phyloP scores from a whole-genome alignment of 2,797 vertebrate species.

The Melanotaenia pygmaea region DNA sequence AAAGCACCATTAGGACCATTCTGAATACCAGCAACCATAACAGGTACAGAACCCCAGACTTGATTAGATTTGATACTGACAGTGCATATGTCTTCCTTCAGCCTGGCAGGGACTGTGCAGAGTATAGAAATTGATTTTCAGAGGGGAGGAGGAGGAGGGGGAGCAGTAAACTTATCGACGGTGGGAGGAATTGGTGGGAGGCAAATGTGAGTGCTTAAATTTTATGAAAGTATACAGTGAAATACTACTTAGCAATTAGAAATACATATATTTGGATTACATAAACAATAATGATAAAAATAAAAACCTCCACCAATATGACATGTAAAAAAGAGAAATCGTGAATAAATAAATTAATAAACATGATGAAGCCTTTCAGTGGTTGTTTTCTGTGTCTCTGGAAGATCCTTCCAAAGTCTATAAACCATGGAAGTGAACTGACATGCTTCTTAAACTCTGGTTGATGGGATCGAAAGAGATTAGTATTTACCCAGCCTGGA shows the following conservation, averaged over 20 bases:
- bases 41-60: slow-evolving; percentile 56
- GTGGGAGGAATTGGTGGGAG: slow-evolving; percentile 38
- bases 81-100: slow-evolving; percentile 76
- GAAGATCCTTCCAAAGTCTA: too few relatives aligned
- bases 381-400: too few relatives aligned
- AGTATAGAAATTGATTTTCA: slow-evolving; percentile 66
- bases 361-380: too few relatives aligned
- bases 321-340: too few relatives aligned
- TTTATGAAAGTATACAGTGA: slow-evolving; percentile 21
- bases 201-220: slow-evolving; percentile 26
- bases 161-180: slow-evolving; percentile 69
- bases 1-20: slow-evolving; percentile 46
- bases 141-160: slow-evolving; percentile 18
- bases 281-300: too few relatives aligned
- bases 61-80: slow-evolving; percentile 80
- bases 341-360: too few relatives aligned
- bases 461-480: too few relatives aligned
- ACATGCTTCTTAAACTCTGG: too few relatives aligned
- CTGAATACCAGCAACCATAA: slow-evolving; percentile 57
- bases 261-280: too few relatives aligned
- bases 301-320: too few relatives aligned
- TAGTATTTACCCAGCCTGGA: too few relatives aligned
- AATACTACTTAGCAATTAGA: neutral
- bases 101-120: slow-evolving; percentile 48
- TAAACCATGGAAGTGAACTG: too few relatives aligned